Evolutionary conservation across 2,113 vertebrate species (phyloP), one percentile per base, ranked within the genome.

Genomic region (Cebidichthys violaceus): DNA sequence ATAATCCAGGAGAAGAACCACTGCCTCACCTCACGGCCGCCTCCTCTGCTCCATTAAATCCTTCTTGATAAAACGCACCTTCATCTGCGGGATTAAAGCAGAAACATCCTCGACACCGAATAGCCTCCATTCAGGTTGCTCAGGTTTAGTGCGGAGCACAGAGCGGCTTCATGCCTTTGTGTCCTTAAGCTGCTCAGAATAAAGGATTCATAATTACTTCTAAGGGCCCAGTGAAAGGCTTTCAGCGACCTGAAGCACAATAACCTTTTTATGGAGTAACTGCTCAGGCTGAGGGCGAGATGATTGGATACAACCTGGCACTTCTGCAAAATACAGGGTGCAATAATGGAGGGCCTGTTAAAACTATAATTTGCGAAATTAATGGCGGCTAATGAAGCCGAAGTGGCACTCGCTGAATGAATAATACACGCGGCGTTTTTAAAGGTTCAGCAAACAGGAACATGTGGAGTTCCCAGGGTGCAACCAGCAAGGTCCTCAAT

Each of bases 121-220:
- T 17, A 61, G 72, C 77, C n/a, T 81, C 43, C 22, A 33, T 77
- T 79, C 69, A 27, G 41, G 60, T 15, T 24, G 74, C 14, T 57
- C 1, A 0, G 73, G 54, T 41, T 75, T 10, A 65, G n/a, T 17
- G 57, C 45, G 17, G 22, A 47, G 61, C 41, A 74, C 87, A 62
- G 69, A 37, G 29, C 50, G 11, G 77, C 50, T 78, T 67, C 5
- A 52, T 52, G 76, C 60, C 81, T 83, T 65, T 64, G 70, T 88
- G 76, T 78, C 62, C 78, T 55, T 83, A 70, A 88, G 70, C 67
- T 64, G 47, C 65, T 81, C 64, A 59, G 68, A 65, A 74, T 81
- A 57, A 75, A 82, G 55, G 84, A 73, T 71, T 75, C 45, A 68
- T 85, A 88, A 90, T 91, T 86, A 90, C 76, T 61, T 81, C 20